Evolutionary conservation across 1,140 invertebrate genomes (phyloP), one percentile per base, ranked within the genome.

Genomic region (Atta colombica): DNA sequence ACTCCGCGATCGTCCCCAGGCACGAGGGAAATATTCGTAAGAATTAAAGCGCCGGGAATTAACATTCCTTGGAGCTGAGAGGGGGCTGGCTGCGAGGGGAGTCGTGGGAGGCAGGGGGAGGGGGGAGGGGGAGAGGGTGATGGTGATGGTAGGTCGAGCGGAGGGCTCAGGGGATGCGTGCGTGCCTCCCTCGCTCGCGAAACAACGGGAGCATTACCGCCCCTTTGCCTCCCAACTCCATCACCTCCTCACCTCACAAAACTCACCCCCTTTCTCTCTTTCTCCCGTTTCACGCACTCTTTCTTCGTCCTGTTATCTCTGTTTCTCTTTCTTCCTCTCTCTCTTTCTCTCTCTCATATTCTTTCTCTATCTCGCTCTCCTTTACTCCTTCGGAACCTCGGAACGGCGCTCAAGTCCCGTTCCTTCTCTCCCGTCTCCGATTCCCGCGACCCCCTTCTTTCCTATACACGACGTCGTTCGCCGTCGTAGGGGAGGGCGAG

Each of bases 21-120:
- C 92, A 93, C 93, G 90, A 90, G 92, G 92, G 93, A 95, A 95
- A 95, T 95, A 95, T 95, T 95, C 94, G 94, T 95, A 95, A 95
- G 94, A 95, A 95, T 95, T 95, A 95, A 95, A 95, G 94, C 94
- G 92, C 88, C 92, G 92, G 92, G 94, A 95, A 95, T 95, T 95
- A 95, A 95, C 94, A 95, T 95, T 95, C 95, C 95, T 89, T 87
- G 90, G 91, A 93, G 92, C 89, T 90, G 87, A 72, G 87, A 86
- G 85, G 72, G 84, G 68, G 85, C 63, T 87, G 78, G 65, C 60
- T 84, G 63, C 45, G 84, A 85, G 68, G 87, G 77, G 71, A 78
- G 77, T 86, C 77, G 84, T 51, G 77, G 88, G 39, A 77, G 80
- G 8, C 10, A 45, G 39, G 87, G 86, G 53, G 69, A 74, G 80